Evolutionary conservation across 2,797 vertebrate genomes (phyloP).

Genomic region (Malurus leucopterus): DNA sequence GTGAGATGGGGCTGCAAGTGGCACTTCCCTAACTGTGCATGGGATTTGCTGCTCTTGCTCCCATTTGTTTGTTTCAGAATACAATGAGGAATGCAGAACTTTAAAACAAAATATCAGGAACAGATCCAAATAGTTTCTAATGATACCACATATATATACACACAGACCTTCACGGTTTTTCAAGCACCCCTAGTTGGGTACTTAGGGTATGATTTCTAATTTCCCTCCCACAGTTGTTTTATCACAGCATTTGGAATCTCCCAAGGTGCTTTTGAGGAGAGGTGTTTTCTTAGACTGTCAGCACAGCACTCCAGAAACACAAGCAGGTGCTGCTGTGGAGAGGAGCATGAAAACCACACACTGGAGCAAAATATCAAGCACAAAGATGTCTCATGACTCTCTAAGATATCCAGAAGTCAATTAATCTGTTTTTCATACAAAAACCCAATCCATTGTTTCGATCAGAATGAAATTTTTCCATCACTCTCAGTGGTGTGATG

Average conservation of each 20-base stretch:
- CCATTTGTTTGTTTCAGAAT: conserved; percentile 12
- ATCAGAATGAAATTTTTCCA: conserved; percentile 23
- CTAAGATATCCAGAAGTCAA: conserved; percentile 20
- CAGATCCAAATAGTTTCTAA: neutral
- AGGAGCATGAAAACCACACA: neutral
- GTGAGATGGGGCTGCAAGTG: neutral
- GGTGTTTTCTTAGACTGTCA: conserved; percentile 25
- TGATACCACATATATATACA: neutral
- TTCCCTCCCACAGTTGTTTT: conserved; percentile 29
- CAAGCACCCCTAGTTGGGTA: neutral
- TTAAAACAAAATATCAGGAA: neutral
- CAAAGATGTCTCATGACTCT: neutral
- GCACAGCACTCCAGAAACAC: neutral
- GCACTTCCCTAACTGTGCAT: conserved; percentile 2
- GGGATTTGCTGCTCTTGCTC: neutral
- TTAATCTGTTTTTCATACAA: neutral
- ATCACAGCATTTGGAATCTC: conserved; percentile 25
- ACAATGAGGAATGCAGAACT: neutral
- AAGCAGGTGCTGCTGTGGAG: conserved; percentile 25
- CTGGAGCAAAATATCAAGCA: neutral
- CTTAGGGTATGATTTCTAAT: conserved; percentile 29
- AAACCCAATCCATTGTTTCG: neutral
- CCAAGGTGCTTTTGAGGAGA: conserved; percentile 22
- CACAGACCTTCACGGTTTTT: neutral
- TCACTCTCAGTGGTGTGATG: neutral